Conservation (phyloP, 2,113 vertebrate genomes). For the Pterocles orientalis region DNA sequence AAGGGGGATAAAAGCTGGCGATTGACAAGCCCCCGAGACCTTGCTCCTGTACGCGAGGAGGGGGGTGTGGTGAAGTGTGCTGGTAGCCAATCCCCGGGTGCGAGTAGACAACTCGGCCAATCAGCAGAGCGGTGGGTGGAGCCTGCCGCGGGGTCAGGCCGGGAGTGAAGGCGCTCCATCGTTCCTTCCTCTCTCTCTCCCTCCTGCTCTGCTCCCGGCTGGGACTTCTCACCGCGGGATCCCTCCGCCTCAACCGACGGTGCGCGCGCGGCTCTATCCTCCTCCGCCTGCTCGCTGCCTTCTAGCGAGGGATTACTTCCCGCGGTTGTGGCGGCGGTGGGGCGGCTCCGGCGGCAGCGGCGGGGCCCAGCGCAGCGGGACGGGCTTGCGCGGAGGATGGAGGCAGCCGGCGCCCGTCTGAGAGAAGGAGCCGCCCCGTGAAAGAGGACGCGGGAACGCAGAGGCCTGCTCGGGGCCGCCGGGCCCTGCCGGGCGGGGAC, state of each 20-base stretch:
- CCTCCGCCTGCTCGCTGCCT: constrained; percentile 29
- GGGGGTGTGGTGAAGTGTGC: background rate
- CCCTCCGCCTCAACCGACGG: constrained; percentile 35
- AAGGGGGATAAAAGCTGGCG: background rate
- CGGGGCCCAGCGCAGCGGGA: background rate
- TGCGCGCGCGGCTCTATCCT: background rate
- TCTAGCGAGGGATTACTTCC: constrained; percentile 44
- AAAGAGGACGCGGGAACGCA: constrained; percentile 53
- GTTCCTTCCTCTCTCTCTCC: background rate
- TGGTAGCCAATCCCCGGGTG: background rate
- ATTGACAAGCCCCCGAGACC: background rate
- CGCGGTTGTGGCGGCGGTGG: background rate
- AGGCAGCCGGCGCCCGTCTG: constrained; percentile 47
- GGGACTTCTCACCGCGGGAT: constrained; percentile 67
- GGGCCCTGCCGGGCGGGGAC: constrained; percentile 13
- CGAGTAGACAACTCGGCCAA: background rate
- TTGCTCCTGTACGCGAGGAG: background rate
- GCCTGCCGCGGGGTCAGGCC: constrained; percentile 22
- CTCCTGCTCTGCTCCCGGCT: background rate
- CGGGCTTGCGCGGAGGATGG: constrained; percentile 8
- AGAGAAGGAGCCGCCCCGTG: constrained; percentile 66
- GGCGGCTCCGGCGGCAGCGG: background rate
- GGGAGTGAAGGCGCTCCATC: background rate
- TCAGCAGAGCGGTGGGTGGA: background rate
- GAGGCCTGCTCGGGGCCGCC: constrained; percentile 33